Evolutionary conservation across 2,797 vertebrate species (phyloP).

Genomic region (Sebastes hubbsi): DNA sequence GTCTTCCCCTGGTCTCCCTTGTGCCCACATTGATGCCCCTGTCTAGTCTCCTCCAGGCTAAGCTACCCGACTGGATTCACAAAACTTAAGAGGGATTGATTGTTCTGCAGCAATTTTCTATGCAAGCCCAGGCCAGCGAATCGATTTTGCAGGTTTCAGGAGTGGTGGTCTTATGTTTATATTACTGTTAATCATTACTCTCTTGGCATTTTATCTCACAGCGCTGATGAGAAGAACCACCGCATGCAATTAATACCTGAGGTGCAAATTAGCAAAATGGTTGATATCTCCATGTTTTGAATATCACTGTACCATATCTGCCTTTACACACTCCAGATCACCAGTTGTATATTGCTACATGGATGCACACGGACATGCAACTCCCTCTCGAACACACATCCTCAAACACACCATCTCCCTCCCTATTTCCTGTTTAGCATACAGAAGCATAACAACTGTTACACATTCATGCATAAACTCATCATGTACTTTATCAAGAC

Average conservation of each 20-base stretch:
- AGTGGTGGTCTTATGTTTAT: constrained; percentile 76
- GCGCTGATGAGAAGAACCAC: constrained; percentile 55
- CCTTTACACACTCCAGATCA: neutral
- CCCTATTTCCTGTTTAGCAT: constrained; percentile 11
- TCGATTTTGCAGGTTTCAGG: constrained; percentile 74
- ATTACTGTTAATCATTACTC: constrained; percentile 80
- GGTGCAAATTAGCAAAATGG: constrained; percentile 29
- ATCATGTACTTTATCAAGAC: constrained; percentile 48
- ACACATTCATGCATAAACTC: constrained; percentile 40
- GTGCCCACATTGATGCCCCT: constrained; percentile 74
- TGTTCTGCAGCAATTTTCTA: constrained; percentile 78
- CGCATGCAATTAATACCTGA: constrained; percentile 55
- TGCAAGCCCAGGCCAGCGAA: constrained; percentile 61
- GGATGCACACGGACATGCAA: neutral
- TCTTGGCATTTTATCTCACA: constrained; percentile 60
- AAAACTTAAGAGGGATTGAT: constrained; percentile 82
- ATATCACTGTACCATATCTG: neutral
- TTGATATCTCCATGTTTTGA: constrained; percentile 21
- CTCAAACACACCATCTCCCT: neutral
- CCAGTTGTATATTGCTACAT: neutral
- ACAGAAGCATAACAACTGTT: constrained; percentile 47
- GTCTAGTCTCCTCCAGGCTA: constrained; percentile 70
- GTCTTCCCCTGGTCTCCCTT: constrained; percentile 71
- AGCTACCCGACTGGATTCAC: constrained; percentile 78
- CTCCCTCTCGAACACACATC: neutral